These are phyloP conservation scores for Leucozona laternaria DNA, from an alignment of 2,888 invertebrate species.

Conservation along the genomic window DNA sequence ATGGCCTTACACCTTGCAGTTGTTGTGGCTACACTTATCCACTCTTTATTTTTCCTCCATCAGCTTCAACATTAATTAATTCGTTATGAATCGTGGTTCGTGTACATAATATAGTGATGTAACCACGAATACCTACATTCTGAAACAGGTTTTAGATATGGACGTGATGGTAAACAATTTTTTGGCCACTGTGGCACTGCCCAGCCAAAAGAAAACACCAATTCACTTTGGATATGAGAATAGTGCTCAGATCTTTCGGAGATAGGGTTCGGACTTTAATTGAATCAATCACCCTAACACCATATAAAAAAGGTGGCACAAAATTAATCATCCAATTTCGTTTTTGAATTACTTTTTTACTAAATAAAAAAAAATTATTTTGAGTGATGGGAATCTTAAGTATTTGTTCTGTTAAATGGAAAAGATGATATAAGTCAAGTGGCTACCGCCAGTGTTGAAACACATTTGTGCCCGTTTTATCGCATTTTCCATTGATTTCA, in stretches of 20 bases:
- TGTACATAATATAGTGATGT: slow-evolving; percentile 53
- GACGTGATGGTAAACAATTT: slow-evolving; percentile 24
- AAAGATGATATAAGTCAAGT: too few relatives aligned
- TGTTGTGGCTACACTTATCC: not conserved
- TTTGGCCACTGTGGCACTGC: slow-evolving; percentile 10
- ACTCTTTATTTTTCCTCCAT: not conserved
- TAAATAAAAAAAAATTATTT: too few relatives aligned
- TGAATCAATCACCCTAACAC: too few relatives aligned
- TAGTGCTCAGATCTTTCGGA: slow-evolving; percentile 1
- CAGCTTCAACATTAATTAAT: slow-evolving; percentile 17
- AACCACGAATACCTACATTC: slow-evolving; percentile 41
- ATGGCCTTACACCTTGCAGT: slow-evolving; percentile 27
- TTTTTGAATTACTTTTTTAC: too few relatives aligned
- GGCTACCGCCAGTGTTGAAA: too few relatives aligned
- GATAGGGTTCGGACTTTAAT: not conserved
- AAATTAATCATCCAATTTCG: too few relatives aligned
- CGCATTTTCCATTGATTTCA: too few relatives aligned
- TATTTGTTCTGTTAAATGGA: too few relatives aligned
- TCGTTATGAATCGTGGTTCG: slow-evolving; percentile 33
- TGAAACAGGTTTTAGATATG: slow-evolving; percentile 44
- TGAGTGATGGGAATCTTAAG: too few relatives aligned
- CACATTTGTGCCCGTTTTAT: too few relatives aligned
- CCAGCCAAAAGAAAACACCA: slow-evolving; percentile 13
- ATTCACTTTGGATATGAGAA: not conserved
- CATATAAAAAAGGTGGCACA: too few relatives aligned